These are phyloP conservation scores for Uropsilus gracilis DNA, from an alignment of 2,113 vertebrate species.

Conservation along the genomic window DNA sequence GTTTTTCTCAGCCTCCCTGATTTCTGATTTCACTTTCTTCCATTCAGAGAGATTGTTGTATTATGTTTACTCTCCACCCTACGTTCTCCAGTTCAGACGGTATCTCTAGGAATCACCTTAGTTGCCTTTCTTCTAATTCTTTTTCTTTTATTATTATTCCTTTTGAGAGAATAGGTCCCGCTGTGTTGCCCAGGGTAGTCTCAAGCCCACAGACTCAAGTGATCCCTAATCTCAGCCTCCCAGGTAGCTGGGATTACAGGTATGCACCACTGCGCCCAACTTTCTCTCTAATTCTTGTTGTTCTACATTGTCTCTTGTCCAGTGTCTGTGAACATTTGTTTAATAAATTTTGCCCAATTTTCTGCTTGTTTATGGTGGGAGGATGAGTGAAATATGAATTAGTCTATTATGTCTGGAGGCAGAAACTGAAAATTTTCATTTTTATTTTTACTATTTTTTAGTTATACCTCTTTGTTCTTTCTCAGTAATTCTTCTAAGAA, in stretches of 20 bases:
- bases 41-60: background rate
- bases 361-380: background rate
- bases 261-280: too few relatives aligned
- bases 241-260: too few relatives aligned
- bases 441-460: background rate
- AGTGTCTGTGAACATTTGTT: background rate
- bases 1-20: background rate
- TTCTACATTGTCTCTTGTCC: background rate
- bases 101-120: background rate
- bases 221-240: too few relatives aligned
- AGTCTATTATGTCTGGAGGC: background rate
- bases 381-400: background rate
- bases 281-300: too few relatives aligned
- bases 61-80: background rate
- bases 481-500: background rate
- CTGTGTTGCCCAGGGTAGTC: too few relatives aligned
- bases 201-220: too few relatives aligned
- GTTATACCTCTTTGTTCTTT: background rate
- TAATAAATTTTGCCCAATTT: background rate
- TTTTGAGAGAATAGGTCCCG: too few relatives aligned
- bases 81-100: accelerated
- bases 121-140: background rate
- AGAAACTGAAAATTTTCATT: background rate
- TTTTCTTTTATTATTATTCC: too few relatives aligned
- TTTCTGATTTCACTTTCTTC: background rate